Conservation (phyloP, 2,113 vertebrate species). For the Oxyura jamaicensis region DNA sequence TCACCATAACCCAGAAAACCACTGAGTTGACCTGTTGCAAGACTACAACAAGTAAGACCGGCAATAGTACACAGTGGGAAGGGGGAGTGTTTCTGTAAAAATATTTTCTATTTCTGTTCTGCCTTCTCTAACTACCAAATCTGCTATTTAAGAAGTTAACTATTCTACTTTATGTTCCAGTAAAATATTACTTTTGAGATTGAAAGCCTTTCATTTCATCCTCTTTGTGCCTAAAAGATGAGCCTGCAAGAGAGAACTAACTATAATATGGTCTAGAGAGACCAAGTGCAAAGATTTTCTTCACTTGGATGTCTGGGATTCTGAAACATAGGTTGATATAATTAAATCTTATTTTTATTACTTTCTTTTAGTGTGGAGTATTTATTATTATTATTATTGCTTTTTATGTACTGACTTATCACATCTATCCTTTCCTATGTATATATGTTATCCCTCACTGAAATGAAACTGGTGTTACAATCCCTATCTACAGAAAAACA, state of each 20-base stretch:
- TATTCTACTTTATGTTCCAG: neutral
- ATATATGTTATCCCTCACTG: neutral
- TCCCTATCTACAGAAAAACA: neutral
- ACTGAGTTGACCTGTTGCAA: rapidly evolving
- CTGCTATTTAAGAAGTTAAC: neutral
- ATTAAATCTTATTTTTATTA: neutral
- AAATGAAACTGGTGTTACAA: neutral
- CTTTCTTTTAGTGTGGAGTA: neutral
- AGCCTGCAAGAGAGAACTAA: neutral
- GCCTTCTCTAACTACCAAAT: neutral
- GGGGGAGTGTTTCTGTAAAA: neutral
- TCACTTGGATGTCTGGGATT: neutral
- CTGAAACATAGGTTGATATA: neutral
- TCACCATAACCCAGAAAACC: neutral
- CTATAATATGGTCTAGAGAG: neutral
- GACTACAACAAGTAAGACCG: neutral
- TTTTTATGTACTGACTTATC: neutral
- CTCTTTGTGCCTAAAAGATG: neutral
- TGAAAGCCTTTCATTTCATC: neutral
- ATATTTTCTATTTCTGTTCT: neutral
- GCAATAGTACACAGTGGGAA: neutral
- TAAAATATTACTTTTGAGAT: neutral
- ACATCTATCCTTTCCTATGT: neutral
- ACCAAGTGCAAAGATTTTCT: neutral
- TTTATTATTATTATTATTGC: neutral